Evolutionary conservation across 2,797 vertebrate genomes (phyloP), one percentile per base, ranked within the genome.

Genomic region (Allobates femoralis): DNA sequence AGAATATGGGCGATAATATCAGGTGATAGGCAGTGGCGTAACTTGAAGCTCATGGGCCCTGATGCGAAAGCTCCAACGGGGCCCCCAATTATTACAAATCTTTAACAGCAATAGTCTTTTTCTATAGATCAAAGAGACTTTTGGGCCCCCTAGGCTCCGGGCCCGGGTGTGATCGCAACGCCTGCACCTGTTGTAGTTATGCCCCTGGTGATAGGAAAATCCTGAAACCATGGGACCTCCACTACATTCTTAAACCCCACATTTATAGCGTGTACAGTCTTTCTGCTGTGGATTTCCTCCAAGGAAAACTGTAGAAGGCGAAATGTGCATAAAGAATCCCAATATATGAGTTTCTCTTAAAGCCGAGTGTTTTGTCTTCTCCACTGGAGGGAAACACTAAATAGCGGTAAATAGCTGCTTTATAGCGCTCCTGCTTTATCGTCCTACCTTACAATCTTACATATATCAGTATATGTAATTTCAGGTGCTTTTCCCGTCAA

Each of bases 391-490:
- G 14, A 84, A 60, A 50, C 30, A 80, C n/a, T 74, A 56, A 64
- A 74, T 19, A 37, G 66, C 55, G 64, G 6, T 64, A 80, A 78
- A 84, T 74, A 19, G 37, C 60, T 87, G 60, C 76, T 80, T 87
- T 71, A 86, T 75, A 62, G 46, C 55, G 66, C 28, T 86, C 53
- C 67, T 71, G 56, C 41, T 41, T 77, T 55, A 69, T 84, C 23
- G 28, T 87, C 67, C 30, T 84, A 30, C 15, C n/a, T 55, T 55
- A 55, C 60, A 79, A 60, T 62, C 76, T 62, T 69, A 85, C 74
- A 69, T 79, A 87, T 79, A 87, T 83, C 73, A 83, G 60, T 37
- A 69, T 73, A 83, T 30, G 56, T 62, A 10, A 84, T 87, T 86
- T 81, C 86, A 84, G 77, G 76, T 87, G 81, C 80, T 46, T 60